A percentile compares a stretch with the other conserved stretches of the same genome.
Evolutionary conservation across 2,113 vertebrate species (phyloP).

Genomic region (Chloroceryle aenea): DNA sequence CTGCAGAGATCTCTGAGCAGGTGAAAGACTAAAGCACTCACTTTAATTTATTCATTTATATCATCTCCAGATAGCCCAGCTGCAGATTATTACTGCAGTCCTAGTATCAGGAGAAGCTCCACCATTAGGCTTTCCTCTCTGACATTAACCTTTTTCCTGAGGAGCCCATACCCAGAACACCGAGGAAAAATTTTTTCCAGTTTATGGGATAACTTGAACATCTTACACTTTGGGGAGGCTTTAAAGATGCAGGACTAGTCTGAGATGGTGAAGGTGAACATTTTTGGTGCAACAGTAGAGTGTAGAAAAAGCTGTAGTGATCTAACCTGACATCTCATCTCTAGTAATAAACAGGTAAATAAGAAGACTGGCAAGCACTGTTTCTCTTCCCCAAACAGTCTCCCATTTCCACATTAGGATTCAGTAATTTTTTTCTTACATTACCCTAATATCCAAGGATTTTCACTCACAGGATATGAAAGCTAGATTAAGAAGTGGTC

Average conservation of each 20-base stretch:
- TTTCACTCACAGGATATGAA: background rate
- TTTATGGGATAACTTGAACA: background rate
- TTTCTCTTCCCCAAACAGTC: background rate
- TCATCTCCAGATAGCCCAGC: background rate
- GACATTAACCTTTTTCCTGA: background rate
- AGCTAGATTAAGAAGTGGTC: background rate
- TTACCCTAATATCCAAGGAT: background rate
- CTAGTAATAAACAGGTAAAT: background rate
- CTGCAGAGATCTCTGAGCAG: background rate
- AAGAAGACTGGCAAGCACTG: background rate
- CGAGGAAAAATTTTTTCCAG: background rate
- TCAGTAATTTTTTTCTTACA: background rate
- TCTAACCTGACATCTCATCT: background rate
- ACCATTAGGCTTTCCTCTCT: background rate
- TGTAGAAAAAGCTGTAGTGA: background rate
- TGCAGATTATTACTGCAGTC: background rate
- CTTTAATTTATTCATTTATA: background rate
- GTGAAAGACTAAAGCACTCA: background rate
- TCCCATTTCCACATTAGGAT: background rate
- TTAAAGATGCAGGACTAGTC: background rate
- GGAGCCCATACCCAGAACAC: accelerated
- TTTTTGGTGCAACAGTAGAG: background rate
- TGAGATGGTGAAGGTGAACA: background rate
- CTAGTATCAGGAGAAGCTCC: background rate
- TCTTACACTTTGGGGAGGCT: background rate